phyloP scores from a whole-genome alignment of 2,113 vertebrate genomes.

The Ancistrus triradiatus region DNA sequence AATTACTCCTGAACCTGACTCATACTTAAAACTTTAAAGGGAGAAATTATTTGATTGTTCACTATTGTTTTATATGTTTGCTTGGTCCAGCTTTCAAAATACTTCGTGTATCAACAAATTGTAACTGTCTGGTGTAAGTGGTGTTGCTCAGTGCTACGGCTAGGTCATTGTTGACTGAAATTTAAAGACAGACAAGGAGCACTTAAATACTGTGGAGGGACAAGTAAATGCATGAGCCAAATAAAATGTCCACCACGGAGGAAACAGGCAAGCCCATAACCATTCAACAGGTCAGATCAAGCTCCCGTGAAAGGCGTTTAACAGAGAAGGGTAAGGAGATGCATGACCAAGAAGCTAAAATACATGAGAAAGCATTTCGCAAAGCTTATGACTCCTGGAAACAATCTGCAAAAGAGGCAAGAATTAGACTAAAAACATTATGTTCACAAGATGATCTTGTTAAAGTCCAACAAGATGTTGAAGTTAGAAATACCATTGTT shows the following conservation, averaged over 20 bases:
- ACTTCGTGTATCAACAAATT: too few relatives aligned
- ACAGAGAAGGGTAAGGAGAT: constrained; percentile 40
- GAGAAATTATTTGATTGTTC: too few relatives aligned
- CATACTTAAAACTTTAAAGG: too few relatives aligned
- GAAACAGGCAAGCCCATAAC: not conserved
- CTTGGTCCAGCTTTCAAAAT: too few relatives aligned
- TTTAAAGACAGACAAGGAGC: too few relatives aligned
- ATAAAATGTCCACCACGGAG: not conserved
- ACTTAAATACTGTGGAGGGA: too few relatives aligned
- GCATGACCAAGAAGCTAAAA: constrained; percentile 31
- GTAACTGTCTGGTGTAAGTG: too few relatives aligned
- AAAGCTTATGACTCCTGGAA: constrained; percentile 43
- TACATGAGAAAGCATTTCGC: constrained; percentile 33
- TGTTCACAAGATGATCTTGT: constrained; percentile 31
- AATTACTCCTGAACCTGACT: too few relatives aligned
- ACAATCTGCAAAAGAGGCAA: constrained; percentile 17
- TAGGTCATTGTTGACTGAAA: too few relatives aligned
- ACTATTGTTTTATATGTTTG: too few relatives aligned
- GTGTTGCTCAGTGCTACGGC: too few relatives aligned
- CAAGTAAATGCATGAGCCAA: not conserved
- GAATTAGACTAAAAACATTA: constrained; percentile 29
- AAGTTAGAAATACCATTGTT: not conserved
- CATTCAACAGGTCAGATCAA: constrained; percentile 14
- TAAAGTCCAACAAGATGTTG: constrained; percentile 16
- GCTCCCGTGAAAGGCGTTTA: constrained; percentile 19